Evolutionary conservation across 2,797 vertebrate species (phyloP).

Genomic region (Neosalanx taihuensis): DNA sequence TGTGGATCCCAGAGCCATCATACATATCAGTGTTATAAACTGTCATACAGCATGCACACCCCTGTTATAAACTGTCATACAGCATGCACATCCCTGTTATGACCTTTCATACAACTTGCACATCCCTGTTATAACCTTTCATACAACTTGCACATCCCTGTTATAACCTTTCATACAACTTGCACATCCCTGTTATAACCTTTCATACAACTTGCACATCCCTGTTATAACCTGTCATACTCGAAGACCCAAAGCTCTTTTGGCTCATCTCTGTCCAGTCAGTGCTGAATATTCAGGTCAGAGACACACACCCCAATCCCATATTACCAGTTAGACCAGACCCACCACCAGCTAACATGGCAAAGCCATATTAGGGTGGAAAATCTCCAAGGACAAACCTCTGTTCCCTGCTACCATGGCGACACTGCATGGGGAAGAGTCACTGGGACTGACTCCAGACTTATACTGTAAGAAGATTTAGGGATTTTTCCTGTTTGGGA

Average conservation of each 20-base stretch:
- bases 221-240: constrained; percentile 29
- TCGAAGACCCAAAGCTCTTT: constrained; percentile 30
- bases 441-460: constrained; percentile 8
- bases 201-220: no score
- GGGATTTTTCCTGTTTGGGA: background rate
- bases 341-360: background rate
- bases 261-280: constrained; percentile 11
- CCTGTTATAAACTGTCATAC: constrained; percentile 29
- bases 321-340: constrained; percentile 1
- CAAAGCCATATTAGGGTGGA: background rate
- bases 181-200: no score
- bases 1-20: constrained; percentile 28
- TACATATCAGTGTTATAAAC: constrained; percentile 15
- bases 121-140: constrained; percentile 23
- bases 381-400: constrained; percentile 36
- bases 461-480: constrained; percentile 6
- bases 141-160: constrained; percentile 25
- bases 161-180: constrained; percentile 25
- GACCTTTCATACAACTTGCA: no score
- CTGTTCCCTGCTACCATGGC: constrained; percentile 11
- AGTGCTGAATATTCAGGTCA: constrained; percentile 51
- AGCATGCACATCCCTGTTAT: no score
- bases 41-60: constrained; percentile 22
- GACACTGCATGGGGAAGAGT: background rate
- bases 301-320: constrained; percentile 1